Evolutionary conservation across 1,140 invertebrate species (phyloP).

Genomic region (Halictus rubicundus): DNA sequence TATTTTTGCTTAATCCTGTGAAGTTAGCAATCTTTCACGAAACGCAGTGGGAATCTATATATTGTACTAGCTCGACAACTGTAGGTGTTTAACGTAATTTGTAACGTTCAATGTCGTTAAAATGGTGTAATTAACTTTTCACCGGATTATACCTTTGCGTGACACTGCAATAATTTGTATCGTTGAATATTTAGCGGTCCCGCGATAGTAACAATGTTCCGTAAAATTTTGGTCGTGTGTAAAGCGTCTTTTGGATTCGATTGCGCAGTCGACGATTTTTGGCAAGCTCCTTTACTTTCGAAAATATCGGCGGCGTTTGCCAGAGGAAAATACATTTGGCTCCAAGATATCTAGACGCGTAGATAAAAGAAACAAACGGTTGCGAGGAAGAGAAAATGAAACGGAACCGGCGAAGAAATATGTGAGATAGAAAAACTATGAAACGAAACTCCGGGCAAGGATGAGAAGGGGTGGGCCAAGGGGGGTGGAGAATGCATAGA

Average conservation of each 20-base stretch:
- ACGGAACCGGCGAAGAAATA: constrained; percentile 52
- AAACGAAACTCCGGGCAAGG: neutral
- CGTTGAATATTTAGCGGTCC: too few species aligned
- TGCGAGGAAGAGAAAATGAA: constrained; percentile 30
- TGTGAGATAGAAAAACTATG: constrained; percentile 51
- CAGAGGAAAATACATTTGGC: constrained; percentile 36
- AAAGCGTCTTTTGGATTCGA: neutral
- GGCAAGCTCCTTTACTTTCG: constrained; percentile 29
- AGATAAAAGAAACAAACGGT: constrained; percentile 46
- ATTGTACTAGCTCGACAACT: too few species aligned
- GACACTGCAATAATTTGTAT: too few species aligned
- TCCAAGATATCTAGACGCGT: constrained; percentile 38
- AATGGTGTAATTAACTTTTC: too few species aligned
- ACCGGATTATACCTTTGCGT: too few species aligned
- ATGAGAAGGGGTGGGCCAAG: neutral
- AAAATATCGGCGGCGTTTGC: constrained; percentile 40
- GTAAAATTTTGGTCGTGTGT: too few species aligned
- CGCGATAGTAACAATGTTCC: neutral
- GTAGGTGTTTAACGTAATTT: too few species aligned
- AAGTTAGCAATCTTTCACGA: too few species aligned
- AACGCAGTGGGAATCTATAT: too few species aligned
- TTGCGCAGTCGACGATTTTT: constrained; percentile 30
- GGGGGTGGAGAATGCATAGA: constrained; percentile 12
- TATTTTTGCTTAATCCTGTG: too few species aligned
- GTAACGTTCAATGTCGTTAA: too few species aligned